Evolutionary conservation across 2,888 invertebrate species (phyloP).

Genomic region (Philaethria dido): DNA sequence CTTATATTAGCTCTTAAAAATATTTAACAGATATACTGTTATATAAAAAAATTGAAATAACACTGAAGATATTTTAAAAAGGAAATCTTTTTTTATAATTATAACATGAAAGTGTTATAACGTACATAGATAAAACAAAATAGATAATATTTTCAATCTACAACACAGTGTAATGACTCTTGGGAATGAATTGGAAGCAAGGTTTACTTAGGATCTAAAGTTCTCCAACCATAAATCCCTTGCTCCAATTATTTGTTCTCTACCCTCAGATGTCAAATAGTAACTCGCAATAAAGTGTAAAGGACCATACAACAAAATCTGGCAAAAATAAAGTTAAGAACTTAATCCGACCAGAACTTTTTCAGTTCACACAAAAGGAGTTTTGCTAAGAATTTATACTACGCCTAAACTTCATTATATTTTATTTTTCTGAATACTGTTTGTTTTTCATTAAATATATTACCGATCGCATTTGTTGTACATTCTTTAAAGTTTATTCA

Average conservation of each 20-base stretch:
- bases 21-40: neutral
- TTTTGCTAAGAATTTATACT: neutral
- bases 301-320: conserved; percentile 30
- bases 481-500: no score
- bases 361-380: conserved; percentile 5
- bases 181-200: conserved; percentile 63
- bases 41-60: neutral
- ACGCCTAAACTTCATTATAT: neutral
- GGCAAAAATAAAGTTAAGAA: conserved; percentile 20
- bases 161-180: conserved; percentile 46
- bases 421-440: neutral
- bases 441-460: neutral
- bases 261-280: conserved; percentile 54
- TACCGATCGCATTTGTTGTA: neutral
- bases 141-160: conserved; percentile 19
- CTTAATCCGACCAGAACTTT: neutral
- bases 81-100: neutral
- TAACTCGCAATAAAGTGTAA: conserved; percentile 50
- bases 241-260: conserved; percentile 73
- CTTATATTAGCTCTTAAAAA: neutral
- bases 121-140: neutral
- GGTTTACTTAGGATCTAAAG: conserved; percentile 76
- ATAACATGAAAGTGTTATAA: neutral
- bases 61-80: neutral
- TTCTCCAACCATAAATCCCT: conserved; percentile 73